phyloP scores from a whole-genome alignment of 1,140 invertebrate species.

The Adoxophyes honmai region DNA sequence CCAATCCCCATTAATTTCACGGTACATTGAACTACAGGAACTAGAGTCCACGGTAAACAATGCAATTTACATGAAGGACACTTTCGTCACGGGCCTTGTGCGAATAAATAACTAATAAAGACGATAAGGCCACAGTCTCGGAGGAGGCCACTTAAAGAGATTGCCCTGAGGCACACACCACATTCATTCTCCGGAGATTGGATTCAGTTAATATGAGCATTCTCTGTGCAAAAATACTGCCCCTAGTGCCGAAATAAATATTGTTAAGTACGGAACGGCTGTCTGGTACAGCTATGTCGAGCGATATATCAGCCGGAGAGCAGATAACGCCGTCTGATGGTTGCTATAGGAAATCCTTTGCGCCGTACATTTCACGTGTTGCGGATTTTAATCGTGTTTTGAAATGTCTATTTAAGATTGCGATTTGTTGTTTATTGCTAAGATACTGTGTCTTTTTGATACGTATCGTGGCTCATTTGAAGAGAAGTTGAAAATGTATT shows the following conservation, averaged over 20 bases:
- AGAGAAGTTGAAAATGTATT: too few species aligned
- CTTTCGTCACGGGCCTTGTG: not conserved
- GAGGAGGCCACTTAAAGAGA: conserved; percentile 10
- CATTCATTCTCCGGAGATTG: not conserved
- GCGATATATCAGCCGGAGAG: conserved; percentile 11
- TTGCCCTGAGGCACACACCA: conserved; percentile 7
- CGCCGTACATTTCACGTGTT: not conserved
- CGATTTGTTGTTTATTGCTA: too few species aligned
- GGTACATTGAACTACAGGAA: not conserved
- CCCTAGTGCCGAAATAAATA: conserved; percentile 40
- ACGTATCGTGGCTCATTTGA: too few species aligned
- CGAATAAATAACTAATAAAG: conserved; percentile 16
- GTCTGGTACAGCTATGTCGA: not conserved
- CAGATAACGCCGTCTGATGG: conserved; percentile 19
- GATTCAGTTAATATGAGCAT: conserved; percentile 13
- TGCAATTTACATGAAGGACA: conserved; percentile 17
- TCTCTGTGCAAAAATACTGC: conserved; percentile 18
- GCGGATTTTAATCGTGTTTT: not conserved
- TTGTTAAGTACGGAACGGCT: conserved; percentile 35
- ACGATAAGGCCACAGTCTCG: not conserved
- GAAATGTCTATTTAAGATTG: not conserved
- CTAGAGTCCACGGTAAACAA: not conserved
- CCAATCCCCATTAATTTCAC: not conserved
- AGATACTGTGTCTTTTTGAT: too few species aligned
- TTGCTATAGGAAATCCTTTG: not conserved